phyloP scores from a whole-genome alignment of 2,113 vertebrate genomes.

The Centropus bengalensis region DNA sequence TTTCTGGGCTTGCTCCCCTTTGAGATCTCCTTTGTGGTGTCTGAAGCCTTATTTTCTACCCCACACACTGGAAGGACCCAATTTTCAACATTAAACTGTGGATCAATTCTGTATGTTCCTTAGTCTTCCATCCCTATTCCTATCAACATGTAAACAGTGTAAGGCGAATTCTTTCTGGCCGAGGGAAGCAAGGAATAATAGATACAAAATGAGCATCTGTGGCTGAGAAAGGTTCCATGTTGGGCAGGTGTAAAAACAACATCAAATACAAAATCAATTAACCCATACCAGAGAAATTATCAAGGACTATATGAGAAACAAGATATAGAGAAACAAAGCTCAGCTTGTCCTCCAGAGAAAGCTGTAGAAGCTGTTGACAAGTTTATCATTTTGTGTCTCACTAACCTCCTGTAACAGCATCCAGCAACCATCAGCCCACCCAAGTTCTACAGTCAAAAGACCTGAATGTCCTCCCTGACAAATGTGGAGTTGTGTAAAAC shows the following conservation, averaged over 20 bases:
- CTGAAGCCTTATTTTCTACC: not conserved
- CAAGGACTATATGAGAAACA: not conserved
- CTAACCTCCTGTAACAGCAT: slow-evolving; percentile 55
- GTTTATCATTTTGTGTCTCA: slow-evolving; percentile 45
- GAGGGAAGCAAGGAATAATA: slow-evolving; percentile 9
- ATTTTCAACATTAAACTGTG: slow-evolving; percentile 10
- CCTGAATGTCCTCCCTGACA: slow-evolving; percentile 20
- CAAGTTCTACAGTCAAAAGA: slow-evolving; percentile 53
- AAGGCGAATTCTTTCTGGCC: slow-evolving; percentile 1
- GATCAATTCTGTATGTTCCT: slow-evolving; percentile 12
- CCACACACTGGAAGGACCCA: not conserved
- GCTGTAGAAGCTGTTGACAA: slow-evolving; percentile 58
- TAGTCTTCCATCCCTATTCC: not conserved
- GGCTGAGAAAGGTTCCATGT: not conserved
- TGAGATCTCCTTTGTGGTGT: not conserved
- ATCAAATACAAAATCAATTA: slow-evolving; percentile 21
- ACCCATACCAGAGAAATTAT: not conserved
- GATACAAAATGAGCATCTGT: not conserved
- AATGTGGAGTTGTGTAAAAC: slow-evolving; percentile 34
- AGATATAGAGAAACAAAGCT: slow-evolving; percentile 32
- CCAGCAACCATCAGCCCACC: slow-evolving; percentile 54
- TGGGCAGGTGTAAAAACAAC: not conserved
- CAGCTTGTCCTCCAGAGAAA: slow-evolving; percentile 21
- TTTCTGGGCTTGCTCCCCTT: not conserved
- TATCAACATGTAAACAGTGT: slow-evolving; percentile 13